Evolutionary conservation across 2,797 vertebrate genomes (phyloP).

Genomic region (Rhyacichthys aspro): DNA sequence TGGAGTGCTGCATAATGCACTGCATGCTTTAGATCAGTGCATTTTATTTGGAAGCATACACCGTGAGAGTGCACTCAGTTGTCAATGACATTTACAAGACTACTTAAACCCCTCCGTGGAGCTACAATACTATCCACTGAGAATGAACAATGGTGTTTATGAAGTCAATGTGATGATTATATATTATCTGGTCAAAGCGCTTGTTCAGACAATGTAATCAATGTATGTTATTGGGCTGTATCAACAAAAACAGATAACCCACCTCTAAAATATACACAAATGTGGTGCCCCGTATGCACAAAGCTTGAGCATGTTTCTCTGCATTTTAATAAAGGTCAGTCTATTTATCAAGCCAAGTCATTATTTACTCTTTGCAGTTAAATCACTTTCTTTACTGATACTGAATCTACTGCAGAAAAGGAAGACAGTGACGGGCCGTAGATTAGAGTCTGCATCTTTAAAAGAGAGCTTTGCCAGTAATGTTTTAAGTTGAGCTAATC

Average conservation of each 20-base stretch:
- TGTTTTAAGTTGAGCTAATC: slow-evolving; percentile 60
- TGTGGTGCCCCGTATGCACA: slow-evolving; percentile 42
- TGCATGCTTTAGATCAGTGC: slow-evolving; percentile 42
- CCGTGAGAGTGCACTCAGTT: slow-evolving; percentile 27
- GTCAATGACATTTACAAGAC: slow-evolving; percentile 14
- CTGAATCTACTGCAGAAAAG: slow-evolving; percentile 51
- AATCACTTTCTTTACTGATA: slow-evolving; percentile 68
- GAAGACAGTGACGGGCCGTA: slow-evolving; percentile 57
- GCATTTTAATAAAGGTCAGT: slow-evolving; percentile 82
- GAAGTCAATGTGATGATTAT: not conserved
- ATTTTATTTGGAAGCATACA: slow-evolving; percentile 29
- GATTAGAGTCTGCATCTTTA: slow-evolving; percentile 52
- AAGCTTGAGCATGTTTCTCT: slow-evolving; percentile 59
- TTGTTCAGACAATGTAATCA: slow-evolving; percentile 7
- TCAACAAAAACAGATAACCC: slow-evolving; percentile 25
- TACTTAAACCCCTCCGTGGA: not conserved
- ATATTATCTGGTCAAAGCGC: not conserved
- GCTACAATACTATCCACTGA: slow-evolving; percentile 3
- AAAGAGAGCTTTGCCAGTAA: slow-evolving; percentile 48
- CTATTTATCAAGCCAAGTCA: slow-evolving; percentile 76
- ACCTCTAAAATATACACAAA: slow-evolving; percentile 60
- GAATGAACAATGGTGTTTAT: slow-evolving; percentile 1
- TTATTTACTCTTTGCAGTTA: slow-evolving; percentile 77
- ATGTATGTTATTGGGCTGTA: slow-evolving; percentile 11
- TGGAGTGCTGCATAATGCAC: slow-evolving; percentile 29